Base-by-base conservation (phyloP, 2,113 vertebrate genomes). In the Tapirus terrestris region DNA sequence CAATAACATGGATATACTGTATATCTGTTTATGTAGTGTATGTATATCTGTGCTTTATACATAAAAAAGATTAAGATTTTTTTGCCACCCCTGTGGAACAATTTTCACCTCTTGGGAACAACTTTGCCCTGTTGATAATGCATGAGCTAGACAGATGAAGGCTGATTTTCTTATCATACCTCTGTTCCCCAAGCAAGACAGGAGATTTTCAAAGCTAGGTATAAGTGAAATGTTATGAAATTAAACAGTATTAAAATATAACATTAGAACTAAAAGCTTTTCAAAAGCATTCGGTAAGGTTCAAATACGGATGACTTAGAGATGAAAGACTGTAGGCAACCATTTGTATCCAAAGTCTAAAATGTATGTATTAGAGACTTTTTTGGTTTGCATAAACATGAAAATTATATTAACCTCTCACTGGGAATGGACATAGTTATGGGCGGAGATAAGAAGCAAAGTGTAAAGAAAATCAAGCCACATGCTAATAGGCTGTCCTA, bases 241-340 rank as follows among this genome's bases (percentile, higher is more conserved):
- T 89, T 96, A 95, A 91, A 45, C 68, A 65, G 89, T 18, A 6
- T 60, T 82, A 70, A 86, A 79, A 61, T 89, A 75, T 58, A 63
- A 72, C 70, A 33, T 80, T n/a, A 76, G 17, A 84, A 39, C 33
- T 80, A 48, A 95, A 83, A 51, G 8, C 8, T 90, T 95, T 95
- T 70, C 48, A 87, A 90, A 86, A 63, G 5, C 29, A 94, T n/a
- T 95, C 21, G 65, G 36, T 91, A 96, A 48, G 43, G 10, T 60
- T 87, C 84, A 92, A 83, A 86, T 81, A 68, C 5, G 91, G 23
- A 80, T 96, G n/a, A 58, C 56, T 91, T 73, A 96, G 39, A 84
- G 27, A 53, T 18, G 65, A 45, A 25, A 58, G 56, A 63, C n/a
- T 83, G 81, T 70, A 80, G 13, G 39, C 45, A n/a, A 68, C 10